These are phyloP conservation scores for Pogona vitticeps DNA, from an alignment of 2,113 vertebrate species.

Conservation along the genomic window DNA sequence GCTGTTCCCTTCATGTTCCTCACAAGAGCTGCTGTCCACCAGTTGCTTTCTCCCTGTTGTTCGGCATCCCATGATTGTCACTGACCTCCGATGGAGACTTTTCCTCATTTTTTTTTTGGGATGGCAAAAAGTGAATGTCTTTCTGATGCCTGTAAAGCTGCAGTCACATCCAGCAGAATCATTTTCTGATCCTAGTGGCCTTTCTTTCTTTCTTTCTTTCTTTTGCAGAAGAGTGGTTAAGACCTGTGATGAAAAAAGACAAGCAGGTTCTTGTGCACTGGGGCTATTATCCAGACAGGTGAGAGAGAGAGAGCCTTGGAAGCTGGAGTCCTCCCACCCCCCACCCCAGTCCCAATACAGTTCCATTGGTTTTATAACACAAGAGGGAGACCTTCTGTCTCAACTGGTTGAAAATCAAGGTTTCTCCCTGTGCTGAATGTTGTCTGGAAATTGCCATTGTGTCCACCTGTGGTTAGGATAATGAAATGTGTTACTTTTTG, in stretches of 20 bases:
- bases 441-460: background rate
- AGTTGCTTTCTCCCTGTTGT: background rate
- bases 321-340: background rate
- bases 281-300: slow-evolving; percentile 91
- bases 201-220: background rate
- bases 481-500: background rate
- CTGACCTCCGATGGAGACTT: accelerated
- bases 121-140: background rate
- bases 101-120: accelerated
- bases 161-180: background rate
- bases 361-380: background rate
- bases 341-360: too few species aligned
- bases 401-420: background rate
- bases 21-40: background rate
- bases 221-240: slow-evolving; percentile 93
- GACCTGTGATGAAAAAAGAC: slow-evolving; percentile 94
- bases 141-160: background rate
- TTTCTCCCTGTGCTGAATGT: background rate
- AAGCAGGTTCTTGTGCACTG: slow-evolving; percentile 97
- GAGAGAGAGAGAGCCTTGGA: slow-evolving; percentile 20
- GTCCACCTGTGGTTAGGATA: background rate
- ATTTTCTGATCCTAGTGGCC: accelerated
- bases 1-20: too few species aligned
- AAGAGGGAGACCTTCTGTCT: background rate
- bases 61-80: background rate